Evolutionary conservation across 2,888 invertebrate genomes (phyloP).

Genomic region (Platycnemis pennipes): DNA sequence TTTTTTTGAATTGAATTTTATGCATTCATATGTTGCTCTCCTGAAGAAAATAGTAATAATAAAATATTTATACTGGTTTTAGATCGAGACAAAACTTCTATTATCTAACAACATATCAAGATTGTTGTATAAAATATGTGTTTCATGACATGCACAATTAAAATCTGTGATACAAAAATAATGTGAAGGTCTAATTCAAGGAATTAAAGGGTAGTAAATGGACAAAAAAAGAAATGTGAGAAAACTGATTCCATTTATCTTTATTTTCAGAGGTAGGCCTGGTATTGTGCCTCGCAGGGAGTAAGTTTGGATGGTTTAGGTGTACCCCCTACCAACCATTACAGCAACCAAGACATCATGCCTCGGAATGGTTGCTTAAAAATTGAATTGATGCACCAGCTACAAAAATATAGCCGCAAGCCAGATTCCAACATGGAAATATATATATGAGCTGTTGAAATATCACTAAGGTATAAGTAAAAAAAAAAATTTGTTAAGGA

Average conservation of each 20-base stretch:
- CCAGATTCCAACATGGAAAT: conserved; percentile 53
- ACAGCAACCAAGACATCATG: conserved; percentile 73
- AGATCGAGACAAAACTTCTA: too few relatives aligned
- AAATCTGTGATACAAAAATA: too few relatives aligned
- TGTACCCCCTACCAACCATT: conserved; percentile 76
- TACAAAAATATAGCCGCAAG: conserved; percentile 36
- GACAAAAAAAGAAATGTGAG: too few relatives aligned
- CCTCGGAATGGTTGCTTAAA: conserved; percentile 75
- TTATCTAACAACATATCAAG: too few relatives aligned
- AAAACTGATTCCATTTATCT: neutral
- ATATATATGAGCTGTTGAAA: conserved; percentile 49
- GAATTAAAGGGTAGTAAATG: too few relatives aligned
- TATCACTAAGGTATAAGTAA: conserved; percentile 63
- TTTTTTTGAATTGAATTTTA: too few relatives aligned
- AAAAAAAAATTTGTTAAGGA: conserved; percentile 48
- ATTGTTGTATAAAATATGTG: too few relatives aligned
- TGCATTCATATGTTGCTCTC: too few relatives aligned
- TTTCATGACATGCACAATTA: too few relatives aligned
- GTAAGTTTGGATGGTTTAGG: conserved; percentile 75
- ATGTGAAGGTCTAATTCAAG: too few relatives aligned
- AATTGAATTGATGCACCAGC: conserved; percentile 46
- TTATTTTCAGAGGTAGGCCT: conserved; percentile 76
- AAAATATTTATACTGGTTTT: too few relatives aligned
- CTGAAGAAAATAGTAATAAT: too few relatives aligned
- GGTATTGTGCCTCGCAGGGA: conserved; percentile 77